Base-by-base conservation (phyloP, 2,888 invertebrate species). In the Nysson spinosus region DNA sequence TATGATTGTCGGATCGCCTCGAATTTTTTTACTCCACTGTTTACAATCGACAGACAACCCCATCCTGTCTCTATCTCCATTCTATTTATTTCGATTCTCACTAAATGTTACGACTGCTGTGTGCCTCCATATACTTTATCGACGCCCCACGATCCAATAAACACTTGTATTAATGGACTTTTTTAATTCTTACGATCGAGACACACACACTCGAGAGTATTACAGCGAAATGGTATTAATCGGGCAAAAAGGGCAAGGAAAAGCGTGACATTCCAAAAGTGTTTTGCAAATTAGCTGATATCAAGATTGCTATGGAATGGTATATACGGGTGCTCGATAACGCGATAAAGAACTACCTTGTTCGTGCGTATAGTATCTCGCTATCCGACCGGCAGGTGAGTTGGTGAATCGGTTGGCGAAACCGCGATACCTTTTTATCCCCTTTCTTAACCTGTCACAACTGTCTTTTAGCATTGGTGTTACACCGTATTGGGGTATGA, bases 331-430 rank as follows among this genome's bases (percentile, higher is more conserved):
- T 55, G 47, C 35, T 40, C 57, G 57, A 69, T 69, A 65, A 61
- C 54, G 37, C 61, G 72, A 65, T 72, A 61, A 65, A 54, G 56
- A 50, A 47, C 34, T 39, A 54, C 60, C 67, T n/a, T 60, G 67
- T 65, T 46, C 24, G 65, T 49, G 61, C 43, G 52, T 54, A 56
- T 46, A 50, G 19, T 56, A 39, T 49, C 60, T 56, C 56, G 51
- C 9, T 64, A 57, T 69, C 50, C 66, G 34, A 40, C 20, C 61
- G 70, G 73, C 73, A 73, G 73, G 73, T 73, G 73, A 69, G 46
- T 68, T 51, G 52, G 11, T 54, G 49, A 61, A 73, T 69, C 55
- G 57, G 52, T 55, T 55, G 58, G 37, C 49, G 51, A 71, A 63
- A 58, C 64, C 72, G 46, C 22, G 61, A 72, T 72, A 55, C 46